Conservation (phyloP, 2,797 vertebrate species). For the Platalea minor region DNA sequence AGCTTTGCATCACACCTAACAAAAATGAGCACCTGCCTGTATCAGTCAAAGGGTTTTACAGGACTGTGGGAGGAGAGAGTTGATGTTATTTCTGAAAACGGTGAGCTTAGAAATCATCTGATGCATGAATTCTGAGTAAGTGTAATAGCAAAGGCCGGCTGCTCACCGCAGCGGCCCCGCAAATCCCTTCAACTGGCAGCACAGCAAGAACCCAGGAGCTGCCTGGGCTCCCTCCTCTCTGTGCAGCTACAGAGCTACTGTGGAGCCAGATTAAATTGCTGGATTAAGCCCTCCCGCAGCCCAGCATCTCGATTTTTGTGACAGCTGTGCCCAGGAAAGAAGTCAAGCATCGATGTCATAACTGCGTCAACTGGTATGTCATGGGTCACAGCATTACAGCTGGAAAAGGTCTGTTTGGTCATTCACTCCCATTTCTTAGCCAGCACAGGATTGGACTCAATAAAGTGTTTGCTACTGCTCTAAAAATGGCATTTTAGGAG, state of each 20-base stretch:
- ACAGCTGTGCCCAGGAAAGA: slow-evolving; percentile 40
- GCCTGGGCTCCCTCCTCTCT: slow-evolving; percentile 1
- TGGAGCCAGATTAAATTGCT: slow-evolving; percentile 44
- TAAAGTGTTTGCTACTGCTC: background rate
- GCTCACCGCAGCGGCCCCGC: background rate
- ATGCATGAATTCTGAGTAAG: background rate
- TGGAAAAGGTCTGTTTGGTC: background rate
- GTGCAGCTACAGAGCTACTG: background rate
- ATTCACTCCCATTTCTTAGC: background rate
- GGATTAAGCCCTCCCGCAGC: slow-evolving; percentile 28
- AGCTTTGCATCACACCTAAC: background rate
- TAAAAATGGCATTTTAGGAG: background rate
- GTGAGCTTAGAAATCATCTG: background rate
- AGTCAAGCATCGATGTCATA: background rate
- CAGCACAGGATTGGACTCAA: background rate
- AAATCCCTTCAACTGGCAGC: slow-evolving; percentile 34
- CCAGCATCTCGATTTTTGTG: background rate
- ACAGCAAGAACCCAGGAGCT: background rate
- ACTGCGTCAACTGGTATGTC: slow-evolving; percentile 8
- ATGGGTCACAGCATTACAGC: background rate
- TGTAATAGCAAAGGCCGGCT: background rate
- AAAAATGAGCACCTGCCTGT: background rate
- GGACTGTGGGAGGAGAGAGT: background rate
- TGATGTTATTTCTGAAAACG: background rate
- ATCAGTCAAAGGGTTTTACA: background rate